Evolutionary conservation across 2,113 vertebrate species (phyloP).

Genomic region (Cyanoliseus patagonus): DNA sequence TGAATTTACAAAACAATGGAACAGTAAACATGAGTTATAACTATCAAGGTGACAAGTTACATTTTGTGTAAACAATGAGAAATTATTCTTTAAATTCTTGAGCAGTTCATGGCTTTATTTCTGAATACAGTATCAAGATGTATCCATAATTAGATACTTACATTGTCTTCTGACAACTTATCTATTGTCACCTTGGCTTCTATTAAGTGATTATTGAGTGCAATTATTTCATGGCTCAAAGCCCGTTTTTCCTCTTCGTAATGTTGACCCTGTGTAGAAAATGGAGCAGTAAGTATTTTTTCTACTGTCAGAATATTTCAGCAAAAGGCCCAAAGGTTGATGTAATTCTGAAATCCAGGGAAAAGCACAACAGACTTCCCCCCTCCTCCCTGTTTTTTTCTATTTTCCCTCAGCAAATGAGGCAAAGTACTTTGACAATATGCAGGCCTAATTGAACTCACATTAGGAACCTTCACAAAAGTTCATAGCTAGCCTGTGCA

Average conservation of each 20-base stretch:
- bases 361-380: background rate
- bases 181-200: slow-evolving; percentile 96
- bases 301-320: background rate
- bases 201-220: slow-evolving; percentile 95
- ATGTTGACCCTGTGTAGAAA: slow-evolving; percentile 84
- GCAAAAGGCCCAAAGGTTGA: background rate
- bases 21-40: background rate
- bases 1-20: background rate
- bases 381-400: background rate
- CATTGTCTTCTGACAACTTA: slow-evolving; percentile 93
- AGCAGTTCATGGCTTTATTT: background rate
- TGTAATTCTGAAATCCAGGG: background rate
- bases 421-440: background rate
- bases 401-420: background rate
- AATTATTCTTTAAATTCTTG: background rate
- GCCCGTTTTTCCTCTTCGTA: slow-evolving; percentile 94
- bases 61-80: background rate
- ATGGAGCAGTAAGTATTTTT: slow-evolving; percentile 28
- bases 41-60: background rate
- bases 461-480: background rate
- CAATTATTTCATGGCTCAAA: slow-evolving; percentile 91
- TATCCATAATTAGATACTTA: slow-evolving; percentile 76
- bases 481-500: background rate
- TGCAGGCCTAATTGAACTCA: background rate
- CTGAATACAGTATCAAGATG: background rate